phyloP scores from a whole-genome alignment of 1,140 invertebrate species.

The Dinoponera quadriceps region DNA sequence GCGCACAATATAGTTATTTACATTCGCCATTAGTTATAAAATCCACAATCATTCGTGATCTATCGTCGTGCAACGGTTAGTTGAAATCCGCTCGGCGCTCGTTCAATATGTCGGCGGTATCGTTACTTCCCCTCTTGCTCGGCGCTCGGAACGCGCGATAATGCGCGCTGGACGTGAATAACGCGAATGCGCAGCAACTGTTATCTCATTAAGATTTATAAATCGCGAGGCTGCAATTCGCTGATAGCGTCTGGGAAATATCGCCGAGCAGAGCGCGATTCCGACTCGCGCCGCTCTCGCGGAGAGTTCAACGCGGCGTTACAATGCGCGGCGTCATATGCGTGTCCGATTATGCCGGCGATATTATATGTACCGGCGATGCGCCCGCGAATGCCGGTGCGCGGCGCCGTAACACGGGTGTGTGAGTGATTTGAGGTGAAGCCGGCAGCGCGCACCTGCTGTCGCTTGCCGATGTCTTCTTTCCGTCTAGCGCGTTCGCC shows the following conservation, averaged over 20 bases:
- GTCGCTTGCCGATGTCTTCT: slow-evolving; percentile 31
- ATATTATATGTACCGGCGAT: slow-evolving; percentile 23
- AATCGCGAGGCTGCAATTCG: slow-evolving; percentile 22
- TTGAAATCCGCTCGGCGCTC: too few species aligned
- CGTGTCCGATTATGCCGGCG: slow-evolving; percentile 27
- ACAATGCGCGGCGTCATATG: slow-evolving; percentile 48
- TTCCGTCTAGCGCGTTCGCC: slow-evolving; percentile 49
- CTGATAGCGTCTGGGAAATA: slow-evolving; percentile 2
- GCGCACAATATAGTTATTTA: too few species aligned
- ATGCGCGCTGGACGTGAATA: background rate
- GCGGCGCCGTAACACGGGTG: slow-evolving; percentile 30
- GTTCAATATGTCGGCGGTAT: too few species aligned
- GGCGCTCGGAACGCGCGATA: background rate
- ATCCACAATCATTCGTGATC: too few species aligned
- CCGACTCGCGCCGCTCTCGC: background rate
- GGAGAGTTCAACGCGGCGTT: slow-evolving; percentile 49
- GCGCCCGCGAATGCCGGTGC: background rate
- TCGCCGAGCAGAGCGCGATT: background rate
- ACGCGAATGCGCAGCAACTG: slow-evolving; percentile 42
- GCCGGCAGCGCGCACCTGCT: slow-evolving; percentile 50
- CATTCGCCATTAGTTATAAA: too few species aligned
- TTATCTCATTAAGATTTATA: slow-evolving; percentile 50
- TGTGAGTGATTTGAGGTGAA: slow-evolving; percentile 47
- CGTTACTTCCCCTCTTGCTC: slow-evolving; percentile 11
- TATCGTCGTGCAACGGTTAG: too few species aligned